Percentiles rank a stretch among this genome's conserved stretches.
phyloP scores from a whole-genome alignment of 2,113 vertebrate genomes.

The Micromys minutus region DNA sequence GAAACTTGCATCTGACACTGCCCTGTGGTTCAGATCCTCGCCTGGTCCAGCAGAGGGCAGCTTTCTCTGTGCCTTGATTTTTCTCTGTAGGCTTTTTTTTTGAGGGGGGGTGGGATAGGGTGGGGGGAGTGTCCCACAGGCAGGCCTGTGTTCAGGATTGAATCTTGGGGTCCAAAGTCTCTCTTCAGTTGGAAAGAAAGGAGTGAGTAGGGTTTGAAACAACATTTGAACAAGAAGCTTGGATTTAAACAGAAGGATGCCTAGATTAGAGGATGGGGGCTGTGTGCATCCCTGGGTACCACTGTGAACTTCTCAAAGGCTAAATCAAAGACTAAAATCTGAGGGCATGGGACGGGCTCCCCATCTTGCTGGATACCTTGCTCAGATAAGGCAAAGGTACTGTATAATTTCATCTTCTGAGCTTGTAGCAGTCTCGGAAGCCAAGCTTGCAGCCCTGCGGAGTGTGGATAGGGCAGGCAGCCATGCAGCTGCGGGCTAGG shows the following conservation, averaged over 20 bases:
- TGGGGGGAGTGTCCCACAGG: fast-evolving
- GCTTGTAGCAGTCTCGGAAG: fast-evolving
- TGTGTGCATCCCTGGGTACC: too few species aligned
- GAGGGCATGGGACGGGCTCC: neutral
- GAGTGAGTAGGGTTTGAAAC: neutral
- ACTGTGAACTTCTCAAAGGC: neutral
- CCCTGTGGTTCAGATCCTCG: neutral
- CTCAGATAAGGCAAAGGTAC: neutral
- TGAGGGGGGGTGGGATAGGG: too few species aligned
- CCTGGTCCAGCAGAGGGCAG: fast-evolving
- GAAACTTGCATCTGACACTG: neutral
- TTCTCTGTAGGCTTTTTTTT: neutral
- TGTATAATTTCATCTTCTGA: fast-evolving
- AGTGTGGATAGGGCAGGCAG: neutral
- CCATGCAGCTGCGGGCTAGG: neutral
- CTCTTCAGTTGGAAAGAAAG: neutral
- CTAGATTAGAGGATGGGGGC: neutral
- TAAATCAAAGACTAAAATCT: neutral
- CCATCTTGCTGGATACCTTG: neutral
- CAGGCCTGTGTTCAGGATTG: neutral
- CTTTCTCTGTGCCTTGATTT: fast-evolving
- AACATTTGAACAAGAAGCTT: neutral
- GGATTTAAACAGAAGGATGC: fast-evolving
- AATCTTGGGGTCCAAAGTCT: neutral
- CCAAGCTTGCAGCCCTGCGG: neutral